Evolutionary conservation across 2,113 vertebrate species (phyloP).

Genomic region (Cryptotis parvus): DNA sequence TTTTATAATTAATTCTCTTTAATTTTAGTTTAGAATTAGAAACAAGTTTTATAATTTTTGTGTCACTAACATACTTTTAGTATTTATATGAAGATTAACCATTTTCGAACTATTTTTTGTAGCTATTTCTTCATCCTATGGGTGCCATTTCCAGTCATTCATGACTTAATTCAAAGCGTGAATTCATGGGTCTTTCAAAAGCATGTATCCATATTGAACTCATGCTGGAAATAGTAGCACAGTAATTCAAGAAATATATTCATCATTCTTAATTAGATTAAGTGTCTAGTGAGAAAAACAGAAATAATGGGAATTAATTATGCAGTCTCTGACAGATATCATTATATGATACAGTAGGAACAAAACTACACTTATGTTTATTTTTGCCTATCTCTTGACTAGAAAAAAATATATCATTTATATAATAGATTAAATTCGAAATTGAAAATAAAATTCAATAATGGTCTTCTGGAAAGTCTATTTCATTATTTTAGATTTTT

Average conservation of each 20-base stretch:
- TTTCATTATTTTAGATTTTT: too few relatives aligned
- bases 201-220: not conserved
- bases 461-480: too few relatives aligned
- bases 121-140: not conserved
- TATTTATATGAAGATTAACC: not conserved
- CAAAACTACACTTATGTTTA: not conserved
- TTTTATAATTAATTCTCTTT: constrained; percentile 7
- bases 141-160: not conserved
- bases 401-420: too few relatives aligned
- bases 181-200: not conserved
- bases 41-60: not conserved
- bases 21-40: constrained; percentile 15
- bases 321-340: not conserved
- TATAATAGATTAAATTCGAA: too few relatives aligned
- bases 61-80: not conserved
- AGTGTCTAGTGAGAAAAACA: not conserved
- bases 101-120: not conserved
- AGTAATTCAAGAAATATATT: not conserved
- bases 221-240: not conserved
- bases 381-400: not conserved
- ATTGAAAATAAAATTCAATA: too few relatives aligned
- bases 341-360: not conserved
- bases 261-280: not conserved
- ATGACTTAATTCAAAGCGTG: not conserved
- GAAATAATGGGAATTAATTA: not conserved